These are phyloP conservation scores for Paedocypris sp. DNA, from an alignment of 2,113 vertebrate species.

Conservation along the genomic window DNA sequence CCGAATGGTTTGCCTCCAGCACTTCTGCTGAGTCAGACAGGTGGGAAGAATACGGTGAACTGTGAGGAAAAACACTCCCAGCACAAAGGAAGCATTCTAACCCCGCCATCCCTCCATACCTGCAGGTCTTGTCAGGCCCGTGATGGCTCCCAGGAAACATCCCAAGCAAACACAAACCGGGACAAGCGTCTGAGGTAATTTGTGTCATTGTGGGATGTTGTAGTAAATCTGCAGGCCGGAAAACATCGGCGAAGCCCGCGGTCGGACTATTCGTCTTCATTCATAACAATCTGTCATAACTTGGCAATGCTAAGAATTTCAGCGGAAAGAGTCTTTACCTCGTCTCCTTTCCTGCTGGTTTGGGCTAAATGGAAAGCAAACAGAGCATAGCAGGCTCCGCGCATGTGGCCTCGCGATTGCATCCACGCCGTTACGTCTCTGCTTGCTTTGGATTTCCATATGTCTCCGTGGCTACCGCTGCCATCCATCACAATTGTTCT, in stretches of 20 bases:
- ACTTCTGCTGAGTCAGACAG: conserved; percentile 53
- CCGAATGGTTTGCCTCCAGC: conserved; percentile 40
- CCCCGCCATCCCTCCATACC: conserved; percentile 28
- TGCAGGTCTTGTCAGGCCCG: conserved; percentile 42
- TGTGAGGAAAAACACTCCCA: conserved; percentile 43
- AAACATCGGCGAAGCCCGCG: neutral
- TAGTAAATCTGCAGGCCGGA: neutral
- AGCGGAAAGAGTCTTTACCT: conserved; percentile 17
- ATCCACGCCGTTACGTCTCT: conserved; percentile 2
- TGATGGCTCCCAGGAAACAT: conserved; percentile 18
- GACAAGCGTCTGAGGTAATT: conserved; percentile 35
- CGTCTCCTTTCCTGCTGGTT: conserved; percentile 8
- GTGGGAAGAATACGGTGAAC: conserved; percentile 47
- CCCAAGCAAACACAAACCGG: conserved; percentile 30
- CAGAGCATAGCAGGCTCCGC: neutral
- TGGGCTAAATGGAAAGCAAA: conserved; percentile 12
- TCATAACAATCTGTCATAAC: conserved; percentile 17
- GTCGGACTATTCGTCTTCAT: neutral
- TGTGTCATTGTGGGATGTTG: conserved; percentile 15
- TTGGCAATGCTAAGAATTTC: conserved; percentile 5
- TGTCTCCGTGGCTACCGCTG: conserved; percentile 44
- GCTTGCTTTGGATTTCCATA: conserved; percentile 51
- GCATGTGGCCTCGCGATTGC: conserved; percentile 4
- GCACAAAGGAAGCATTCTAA: neutral
- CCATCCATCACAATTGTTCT: conserved; percentile 61